phyloP scores from a whole-genome alignment of 2,113 vertebrate genomes.

The Naja naja region DNA sequence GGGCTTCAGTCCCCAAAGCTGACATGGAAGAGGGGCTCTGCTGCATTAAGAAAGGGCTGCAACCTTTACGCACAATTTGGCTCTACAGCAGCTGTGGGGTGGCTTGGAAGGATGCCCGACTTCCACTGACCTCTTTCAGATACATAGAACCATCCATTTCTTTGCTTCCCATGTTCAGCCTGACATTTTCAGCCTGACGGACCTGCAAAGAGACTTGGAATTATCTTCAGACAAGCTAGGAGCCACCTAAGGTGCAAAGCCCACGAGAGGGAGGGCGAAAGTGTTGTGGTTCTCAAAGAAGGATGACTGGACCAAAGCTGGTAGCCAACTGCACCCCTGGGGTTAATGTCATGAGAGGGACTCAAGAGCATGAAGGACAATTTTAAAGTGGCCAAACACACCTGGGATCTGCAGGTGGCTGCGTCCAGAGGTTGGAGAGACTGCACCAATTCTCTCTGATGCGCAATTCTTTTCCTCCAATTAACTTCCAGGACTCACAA shows the following conservation, averaged over 20 bases:
- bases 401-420: neutral
- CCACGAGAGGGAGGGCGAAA: neutral
- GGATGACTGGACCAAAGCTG: neutral
- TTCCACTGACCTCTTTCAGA: slow-evolving; percentile 65
- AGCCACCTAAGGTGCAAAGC: neutral
- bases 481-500: neutral
- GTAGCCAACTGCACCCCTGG: neutral
- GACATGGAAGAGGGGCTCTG: slow-evolving; percentile 56
- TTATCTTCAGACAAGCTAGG: too few species aligned
- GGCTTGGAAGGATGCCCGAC: slow-evolving; percentile 60
- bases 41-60: slow-evolving; percentile 64
- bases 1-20: slow-evolving; percentile 60
- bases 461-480: neutral
- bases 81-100: slow-evolving; percentile 65
- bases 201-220: neutral
- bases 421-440: neutral
- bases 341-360: neutral
- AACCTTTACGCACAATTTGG: slow-evolving; percentile 67
- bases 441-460: neutral
- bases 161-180: slow-evolving; percentile 56
- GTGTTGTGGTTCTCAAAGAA: neutral
- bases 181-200: slow-evolving; percentile 55
- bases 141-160: slow-evolving; percentile 57
- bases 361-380: neutral
- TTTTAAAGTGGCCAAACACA: neutral